Base-by-base conservation (phyloP, 2,888 invertebrate species). In the Leptopterna dolabrata region DNA sequence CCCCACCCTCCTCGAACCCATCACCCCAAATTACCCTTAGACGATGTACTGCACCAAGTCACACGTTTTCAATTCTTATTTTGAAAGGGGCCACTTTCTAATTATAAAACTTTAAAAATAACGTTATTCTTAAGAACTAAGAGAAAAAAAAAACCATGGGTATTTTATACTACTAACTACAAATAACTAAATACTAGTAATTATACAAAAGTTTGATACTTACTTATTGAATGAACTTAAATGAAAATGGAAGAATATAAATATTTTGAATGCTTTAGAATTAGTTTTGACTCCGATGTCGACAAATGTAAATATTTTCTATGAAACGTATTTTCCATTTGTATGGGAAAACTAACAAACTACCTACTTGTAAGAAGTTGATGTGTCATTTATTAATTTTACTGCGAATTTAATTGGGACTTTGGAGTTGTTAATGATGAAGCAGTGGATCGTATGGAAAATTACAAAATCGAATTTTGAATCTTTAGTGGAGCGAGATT, bases 41-140 rank as follows among this genome's bases (percentile, higher is more conserved):
- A 36, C 36, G 7, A 24, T 19, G 24, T 24, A 63, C 19, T 63
- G 63, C 63, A 63, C 63, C 24, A 9, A n/a, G 14, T 51, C 51
- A 4, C 63, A 63, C 19, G 24, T 24, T 63, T 63, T 2, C 2
- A 4, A 63, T 63, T 9, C 24, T 63, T 24, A n/a, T n/a, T 63
- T 63, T 63, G 24, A 27, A 63, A 63, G 63, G 63, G 63, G 63
- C 63, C 63, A 63, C 55, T 55, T 55, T 55, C 55, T 63, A 63
- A 0, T 63, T 27, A 27, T 63, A 63, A 51, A n/a, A n/a, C n/a
- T n/a, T n/a, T n/a, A 16, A 51, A 36, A 51, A 16, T 51, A 51
- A 63, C 63, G 19, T 63, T 63, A 63, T 63, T 11, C n/a, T 63
- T 19, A 63, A 27, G 0, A 63, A 63, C 19, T 63, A 63, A 19